phyloP scores from a whole-genome alignment of 2,113 vertebrate genomes.

The Larimichthys polyactis region DNA sequence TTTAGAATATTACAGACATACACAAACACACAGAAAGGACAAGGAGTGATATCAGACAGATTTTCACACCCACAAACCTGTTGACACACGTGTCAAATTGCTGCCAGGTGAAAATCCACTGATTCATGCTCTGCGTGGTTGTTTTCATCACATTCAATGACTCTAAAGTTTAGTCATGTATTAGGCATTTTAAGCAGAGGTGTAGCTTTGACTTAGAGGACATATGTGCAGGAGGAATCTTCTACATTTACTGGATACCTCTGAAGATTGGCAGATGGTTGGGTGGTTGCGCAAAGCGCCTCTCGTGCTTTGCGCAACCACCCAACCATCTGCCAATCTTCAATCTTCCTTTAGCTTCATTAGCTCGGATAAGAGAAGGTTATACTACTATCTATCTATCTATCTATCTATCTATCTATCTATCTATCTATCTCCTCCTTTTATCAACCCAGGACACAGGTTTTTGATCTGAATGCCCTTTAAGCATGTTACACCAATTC shows the following conservation, averaged over 20 bases:
- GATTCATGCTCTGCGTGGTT: not conserved
- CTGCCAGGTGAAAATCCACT: slow-evolving; percentile 15
- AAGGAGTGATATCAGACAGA: slow-evolving; percentile 19
- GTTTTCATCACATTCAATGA: slow-evolving; percentile 15
- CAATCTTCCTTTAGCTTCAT: not conserved
- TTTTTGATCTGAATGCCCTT: not conserved
- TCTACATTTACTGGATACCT: not conserved
- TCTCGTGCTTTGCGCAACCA: not conserved
- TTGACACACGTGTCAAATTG: slow-evolving; percentile 4
- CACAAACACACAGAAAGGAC: slow-evolving; percentile 9
- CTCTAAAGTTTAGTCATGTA: slow-evolving; percentile 5
- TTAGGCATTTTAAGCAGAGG: not conserved
- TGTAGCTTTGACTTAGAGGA: not conserved
- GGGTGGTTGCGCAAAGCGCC: too few relatives aligned
- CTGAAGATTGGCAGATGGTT: not conserved
- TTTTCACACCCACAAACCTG: slow-evolving; percentile 12
- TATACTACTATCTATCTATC: not conserved
- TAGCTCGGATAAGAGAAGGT: too few relatives aligned
- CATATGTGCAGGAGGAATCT: not conserved
- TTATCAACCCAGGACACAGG: not conserved
- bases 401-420: too few relatives aligned
- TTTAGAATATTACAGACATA: slow-evolving; percentile 17
- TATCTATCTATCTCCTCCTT: not conserved
- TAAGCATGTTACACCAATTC: not conserved
- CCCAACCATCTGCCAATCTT: not conserved